Conservation (phyloP, 2,888 invertebrate species). For the Deilephila porcellus region DNA sequence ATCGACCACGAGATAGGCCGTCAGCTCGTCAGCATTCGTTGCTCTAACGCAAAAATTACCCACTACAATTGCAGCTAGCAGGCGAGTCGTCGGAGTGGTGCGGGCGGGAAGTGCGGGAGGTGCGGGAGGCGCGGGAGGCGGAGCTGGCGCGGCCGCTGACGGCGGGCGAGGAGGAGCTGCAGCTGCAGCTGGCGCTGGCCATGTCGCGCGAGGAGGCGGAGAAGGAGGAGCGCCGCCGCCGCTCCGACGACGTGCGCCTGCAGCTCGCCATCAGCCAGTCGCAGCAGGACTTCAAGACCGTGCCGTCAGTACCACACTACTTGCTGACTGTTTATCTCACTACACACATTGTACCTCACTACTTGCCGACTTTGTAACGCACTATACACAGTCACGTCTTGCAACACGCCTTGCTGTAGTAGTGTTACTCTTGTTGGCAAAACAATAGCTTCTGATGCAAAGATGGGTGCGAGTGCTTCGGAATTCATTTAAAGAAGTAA, state of each 20-base stretch:
- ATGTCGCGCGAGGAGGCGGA: slow-evolving; percentile 99
- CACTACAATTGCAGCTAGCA: not conserved
- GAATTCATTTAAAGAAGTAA: no score
- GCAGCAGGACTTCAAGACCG: slow-evolving; percentile 95
- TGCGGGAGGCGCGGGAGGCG: slow-evolving; percentile 84
- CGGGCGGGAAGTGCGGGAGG: slow-evolving; percentile 38
- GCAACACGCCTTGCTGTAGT: no score
- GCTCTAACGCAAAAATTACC: not conserved
- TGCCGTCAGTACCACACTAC: slow-evolving; percentile 36
- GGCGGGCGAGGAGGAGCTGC: slow-evolving; percentile 98
- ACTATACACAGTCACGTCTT: no score
- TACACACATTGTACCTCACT: not conserved
- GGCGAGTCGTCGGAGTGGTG: slow-evolving; percentile 12
- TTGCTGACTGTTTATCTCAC: not conserved
- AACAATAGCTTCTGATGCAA: no score
- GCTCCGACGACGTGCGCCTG: slow-evolving; percentile 97
- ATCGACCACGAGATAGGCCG: no score
- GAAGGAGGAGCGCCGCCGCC: slow-evolving; percentile 95
- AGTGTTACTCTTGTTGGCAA: no score
- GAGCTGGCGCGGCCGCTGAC: slow-evolving; percentile 98
- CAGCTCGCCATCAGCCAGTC: slow-evolving; percentile 98
- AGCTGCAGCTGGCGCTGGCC: slow-evolving; percentile 98
- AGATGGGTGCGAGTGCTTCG: no score
- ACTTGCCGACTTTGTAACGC: not conserved
- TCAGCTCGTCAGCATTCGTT: no score